phyloP scores from a whole-genome alignment of 2,113 vertebrate species.

The Noturus placidus region DNA sequence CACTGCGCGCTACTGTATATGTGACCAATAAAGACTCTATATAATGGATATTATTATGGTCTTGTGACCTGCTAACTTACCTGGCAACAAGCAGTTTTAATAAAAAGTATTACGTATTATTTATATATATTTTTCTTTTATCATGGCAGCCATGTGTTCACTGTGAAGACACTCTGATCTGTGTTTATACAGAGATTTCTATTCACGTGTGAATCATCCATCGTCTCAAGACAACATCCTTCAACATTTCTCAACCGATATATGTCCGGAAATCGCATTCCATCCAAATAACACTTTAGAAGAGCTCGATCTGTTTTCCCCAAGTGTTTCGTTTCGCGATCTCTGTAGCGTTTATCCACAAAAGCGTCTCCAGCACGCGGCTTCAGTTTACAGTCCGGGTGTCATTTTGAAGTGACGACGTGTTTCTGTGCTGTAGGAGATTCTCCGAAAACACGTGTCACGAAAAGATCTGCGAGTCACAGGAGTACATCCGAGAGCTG shows the following conservation, averaged over 20 bases:
- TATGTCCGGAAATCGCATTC: neutral
- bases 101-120: neutral
- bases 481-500: conserved; percentile 9
- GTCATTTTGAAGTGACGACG: neutral
- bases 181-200: neutral
- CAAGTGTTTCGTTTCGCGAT: neutral
- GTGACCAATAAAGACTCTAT: too few species aligned
- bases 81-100: too few species aligned
- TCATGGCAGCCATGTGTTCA: neutral
- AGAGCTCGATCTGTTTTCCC: neutral
- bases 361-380: neutral
- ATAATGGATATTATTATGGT: neutral
- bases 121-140: neutral
- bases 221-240: neutral
- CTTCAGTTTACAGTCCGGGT: conserved; percentile 2
- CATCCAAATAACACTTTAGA: neutral
- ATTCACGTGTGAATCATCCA: neutral
- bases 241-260: neutral
- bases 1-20: too few species aligned
- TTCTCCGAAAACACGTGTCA: conserved; percentile 32
- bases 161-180: neutral
- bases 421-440: conserved; percentile 13
- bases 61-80: neutral
- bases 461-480: conserved; percentile 28
- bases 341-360: neutral